Percentiles rank a stretch among this genome's conserved stretches.
Evolutionary conservation across 2,888 invertebrate species (phyloP).

Genomic region (Abrostola triplasia): DNA sequence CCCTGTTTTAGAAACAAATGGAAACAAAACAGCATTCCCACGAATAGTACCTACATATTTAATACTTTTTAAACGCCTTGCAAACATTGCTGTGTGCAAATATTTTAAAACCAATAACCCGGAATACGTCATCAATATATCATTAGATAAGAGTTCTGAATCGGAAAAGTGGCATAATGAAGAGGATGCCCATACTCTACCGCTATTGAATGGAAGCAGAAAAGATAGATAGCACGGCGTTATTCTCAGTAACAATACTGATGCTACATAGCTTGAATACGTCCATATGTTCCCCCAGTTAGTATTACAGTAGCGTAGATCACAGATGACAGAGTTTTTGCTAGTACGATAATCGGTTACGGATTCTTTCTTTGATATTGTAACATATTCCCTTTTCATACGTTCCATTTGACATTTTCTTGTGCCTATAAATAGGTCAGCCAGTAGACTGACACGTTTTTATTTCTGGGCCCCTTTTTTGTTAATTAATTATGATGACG

Average conservation of each 20-base stretch:
- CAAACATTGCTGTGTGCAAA: too few relatives aligned
- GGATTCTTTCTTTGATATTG: not conserved
- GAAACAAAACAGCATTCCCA: not conserved
- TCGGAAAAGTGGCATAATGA: slow-evolving; percentile 11
- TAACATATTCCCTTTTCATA: not conserved
- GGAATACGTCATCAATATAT: not conserved
- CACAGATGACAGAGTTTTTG: slow-evolving; percentile 3
- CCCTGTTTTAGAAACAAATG: not conserved
- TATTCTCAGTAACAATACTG: slow-evolving; percentile 17
- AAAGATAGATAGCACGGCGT: slow-evolving; percentile 8
- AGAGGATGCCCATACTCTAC: not conserved
- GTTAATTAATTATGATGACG: too few relatives aligned
- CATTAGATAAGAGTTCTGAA: not conserved
- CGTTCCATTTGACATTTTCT: slow-evolving; percentile 2
- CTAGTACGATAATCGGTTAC: not conserved
- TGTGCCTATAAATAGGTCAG: not conserved
- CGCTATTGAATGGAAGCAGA: slow-evolving; percentile 6
- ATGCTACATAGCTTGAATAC: slow-evolving; percentile 8
- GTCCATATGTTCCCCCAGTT: slow-evolving; percentile 5
- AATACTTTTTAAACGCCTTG: too few relatives aligned
- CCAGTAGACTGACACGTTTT: not conserved
- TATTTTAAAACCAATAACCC: not conserved
- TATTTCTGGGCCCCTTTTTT: not conserved
- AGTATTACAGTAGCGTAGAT: slow-evolving; percentile 1
- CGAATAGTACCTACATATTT: too few relatives aligned